Evolutionary conservation across 2,797 vertebrate species (phyloP).

Genomic region (Lemur catta): DNA sequence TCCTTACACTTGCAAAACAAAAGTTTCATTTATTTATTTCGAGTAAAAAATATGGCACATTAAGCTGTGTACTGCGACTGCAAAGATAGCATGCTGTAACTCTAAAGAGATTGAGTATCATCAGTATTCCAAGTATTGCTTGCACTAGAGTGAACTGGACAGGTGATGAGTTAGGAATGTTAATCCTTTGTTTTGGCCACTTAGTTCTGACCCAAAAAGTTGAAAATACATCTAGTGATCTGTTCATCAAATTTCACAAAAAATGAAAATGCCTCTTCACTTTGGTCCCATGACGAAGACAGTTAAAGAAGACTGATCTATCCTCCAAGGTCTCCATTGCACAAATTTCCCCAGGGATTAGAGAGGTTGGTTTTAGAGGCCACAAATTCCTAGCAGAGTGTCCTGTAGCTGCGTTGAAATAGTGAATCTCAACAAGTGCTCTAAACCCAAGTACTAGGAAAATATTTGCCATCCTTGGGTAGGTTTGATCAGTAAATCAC

Average conservation of each 20-base stretch:
- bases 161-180: background rate
- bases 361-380: background rate
- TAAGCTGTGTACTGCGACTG: background rate
- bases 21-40: background rate
- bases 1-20: conserved; percentile 15
- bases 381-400: background rate
- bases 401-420: background rate
- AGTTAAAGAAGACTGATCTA: background rate
- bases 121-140: background rate
- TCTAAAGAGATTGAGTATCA: background rate
- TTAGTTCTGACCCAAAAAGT: background rate
- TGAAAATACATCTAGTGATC: background rate
- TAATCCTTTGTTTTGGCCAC: background rate
- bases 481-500: background rate
- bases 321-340: background rate
- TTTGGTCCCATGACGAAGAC: background rate
- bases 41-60: background rate
- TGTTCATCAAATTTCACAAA: background rate
- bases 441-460: background rate
- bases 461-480: background rate
- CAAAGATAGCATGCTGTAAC: background rate
- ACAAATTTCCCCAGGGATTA: background rate
- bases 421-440: background rate
- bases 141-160: background rate
- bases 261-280: background rate